Evolutionary conservation across 1,140 invertebrate genomes (phyloP).

Genomic region (Brachionus manjavacas): DNA sequence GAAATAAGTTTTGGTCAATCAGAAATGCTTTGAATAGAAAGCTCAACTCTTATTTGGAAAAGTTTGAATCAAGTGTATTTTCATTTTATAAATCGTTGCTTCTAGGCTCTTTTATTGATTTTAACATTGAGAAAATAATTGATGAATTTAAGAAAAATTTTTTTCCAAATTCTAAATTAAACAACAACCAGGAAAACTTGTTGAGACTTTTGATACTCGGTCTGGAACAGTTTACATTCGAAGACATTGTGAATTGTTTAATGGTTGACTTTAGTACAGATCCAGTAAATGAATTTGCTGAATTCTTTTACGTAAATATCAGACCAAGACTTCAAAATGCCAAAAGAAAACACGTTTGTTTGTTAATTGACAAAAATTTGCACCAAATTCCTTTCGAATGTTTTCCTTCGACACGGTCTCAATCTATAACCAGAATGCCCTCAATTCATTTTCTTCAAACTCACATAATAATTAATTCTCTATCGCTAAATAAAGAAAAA

Average conservation of each 20-base stretch:
- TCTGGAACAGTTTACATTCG: neutral
- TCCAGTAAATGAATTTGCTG: neutral
- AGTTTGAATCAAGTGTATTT: conserved; percentile 26
- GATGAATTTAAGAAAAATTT: conserved; percentile 9
- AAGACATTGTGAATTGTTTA: neutral
- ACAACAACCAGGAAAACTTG: conserved; percentile 1
- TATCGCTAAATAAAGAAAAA: conserved; percentile 34
- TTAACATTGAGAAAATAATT: neutral
- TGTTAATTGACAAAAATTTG: conserved; percentile 33
- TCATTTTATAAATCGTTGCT: neutral
- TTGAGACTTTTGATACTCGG: neutral
- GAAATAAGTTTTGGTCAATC: conserved; percentile 34
- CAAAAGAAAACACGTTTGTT: conserved; percentile 33
- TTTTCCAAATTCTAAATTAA: neutral
- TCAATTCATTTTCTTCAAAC: conserved; percentile 40
- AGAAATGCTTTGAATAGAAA: conserved; percentile 16
- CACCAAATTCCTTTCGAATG: conserved; percentile 42
- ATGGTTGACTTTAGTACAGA: neutral
- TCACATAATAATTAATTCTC: conserved; percentile 27
- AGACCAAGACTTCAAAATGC: neutral
- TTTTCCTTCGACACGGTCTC: neutral
- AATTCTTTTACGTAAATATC: neutral
- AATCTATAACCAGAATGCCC: conserved; percentile 31
- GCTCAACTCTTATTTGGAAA: conserved; percentile 21
- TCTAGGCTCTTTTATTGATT: conserved; percentile 24